phyloP scores from a whole-genome alignment of 2,888 invertebrate genomes.

The Acanthosoma haemorrhoidale region DNA sequence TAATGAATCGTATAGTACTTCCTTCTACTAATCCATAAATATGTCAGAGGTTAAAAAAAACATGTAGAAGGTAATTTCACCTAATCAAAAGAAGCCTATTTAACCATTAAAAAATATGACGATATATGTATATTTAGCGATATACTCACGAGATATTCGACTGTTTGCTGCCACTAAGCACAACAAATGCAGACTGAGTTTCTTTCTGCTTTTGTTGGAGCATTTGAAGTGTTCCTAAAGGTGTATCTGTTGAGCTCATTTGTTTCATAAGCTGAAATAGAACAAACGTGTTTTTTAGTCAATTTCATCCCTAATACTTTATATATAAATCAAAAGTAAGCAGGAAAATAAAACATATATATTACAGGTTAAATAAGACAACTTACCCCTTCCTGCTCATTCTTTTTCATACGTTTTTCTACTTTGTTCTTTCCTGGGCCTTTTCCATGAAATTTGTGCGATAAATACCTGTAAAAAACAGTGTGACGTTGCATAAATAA shows the following conservation, averaged over 20 bases:
- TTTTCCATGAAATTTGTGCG: constrained; percentile 98
- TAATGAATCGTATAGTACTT: not conserved
- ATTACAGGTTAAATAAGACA: too few relatives aligned
- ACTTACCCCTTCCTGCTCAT: constrained; percentile 81
- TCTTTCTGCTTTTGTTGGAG: constrained; percentile 93
- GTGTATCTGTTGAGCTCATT: constrained; percentile 97
- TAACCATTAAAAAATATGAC: constrained; percentile 1
- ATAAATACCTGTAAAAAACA: constrained; percentile 62
- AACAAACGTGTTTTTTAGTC: not conserved
- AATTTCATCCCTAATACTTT: not conserved
- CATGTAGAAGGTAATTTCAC: not conserved
- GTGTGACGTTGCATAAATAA: too few relatives aligned
- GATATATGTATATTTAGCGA: not conserved
- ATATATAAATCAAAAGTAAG: too few relatives aligned
- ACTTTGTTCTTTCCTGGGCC: constrained; percentile 97
- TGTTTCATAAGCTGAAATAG: constrained; percentile 76
- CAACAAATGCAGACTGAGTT: constrained; percentile 86
- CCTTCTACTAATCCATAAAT: not conserved
- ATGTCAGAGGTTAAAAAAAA: not conserved
- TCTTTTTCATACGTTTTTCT: constrained; percentile 92
- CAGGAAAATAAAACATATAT: too few relatives aligned
- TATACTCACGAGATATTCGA: constrained; percentile 49
- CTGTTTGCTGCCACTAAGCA: constrained; percentile 83
- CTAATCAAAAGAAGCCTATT: not conserved
- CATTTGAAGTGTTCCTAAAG: constrained; percentile 88